phyloP scores from a whole-genome alignment of 2,113 vertebrate species.

The Cinclus mexicanus region DNA sequence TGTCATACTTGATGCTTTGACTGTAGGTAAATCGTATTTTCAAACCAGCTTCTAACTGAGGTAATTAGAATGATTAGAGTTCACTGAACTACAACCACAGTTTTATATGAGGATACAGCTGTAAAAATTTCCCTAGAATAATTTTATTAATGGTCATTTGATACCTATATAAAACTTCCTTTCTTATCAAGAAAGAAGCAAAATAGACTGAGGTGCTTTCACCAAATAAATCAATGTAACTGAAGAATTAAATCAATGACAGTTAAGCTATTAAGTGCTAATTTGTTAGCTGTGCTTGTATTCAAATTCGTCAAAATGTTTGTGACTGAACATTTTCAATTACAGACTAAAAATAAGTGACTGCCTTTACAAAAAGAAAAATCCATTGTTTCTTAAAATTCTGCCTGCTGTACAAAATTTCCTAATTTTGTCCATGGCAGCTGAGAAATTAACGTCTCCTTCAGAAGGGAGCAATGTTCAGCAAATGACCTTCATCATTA shows the following conservation, averaged over 20 bases:
- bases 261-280: not conserved
- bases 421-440: not conserved
- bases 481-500: not conserved
- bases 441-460: not conserved
- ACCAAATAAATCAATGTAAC: not conserved
- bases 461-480: not conserved
- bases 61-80: not conserved
- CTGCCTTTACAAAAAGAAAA: not conserved
- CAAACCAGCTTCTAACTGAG: not conserved
- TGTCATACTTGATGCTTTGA: not conserved
- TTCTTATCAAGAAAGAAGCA: not conserved
- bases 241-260: not conserved
- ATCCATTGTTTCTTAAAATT: not conserved
- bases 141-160: not conserved
- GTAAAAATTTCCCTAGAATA: not conserved
- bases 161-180: not conserved
- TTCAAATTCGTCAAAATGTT: not conserved
- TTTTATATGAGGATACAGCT: not conserved
- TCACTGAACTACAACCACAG: not conserved
- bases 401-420: not conserved
- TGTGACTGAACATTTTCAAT: not conserved
- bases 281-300: not conserved
- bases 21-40: not conserved
- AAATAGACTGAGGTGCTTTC: not conserved
- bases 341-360: not conserved